These are phyloP conservation scores for Sparidentex hasta DNA, from an alignment of 2,797 vertebrate species.

Conservation along the genomic window DNA sequence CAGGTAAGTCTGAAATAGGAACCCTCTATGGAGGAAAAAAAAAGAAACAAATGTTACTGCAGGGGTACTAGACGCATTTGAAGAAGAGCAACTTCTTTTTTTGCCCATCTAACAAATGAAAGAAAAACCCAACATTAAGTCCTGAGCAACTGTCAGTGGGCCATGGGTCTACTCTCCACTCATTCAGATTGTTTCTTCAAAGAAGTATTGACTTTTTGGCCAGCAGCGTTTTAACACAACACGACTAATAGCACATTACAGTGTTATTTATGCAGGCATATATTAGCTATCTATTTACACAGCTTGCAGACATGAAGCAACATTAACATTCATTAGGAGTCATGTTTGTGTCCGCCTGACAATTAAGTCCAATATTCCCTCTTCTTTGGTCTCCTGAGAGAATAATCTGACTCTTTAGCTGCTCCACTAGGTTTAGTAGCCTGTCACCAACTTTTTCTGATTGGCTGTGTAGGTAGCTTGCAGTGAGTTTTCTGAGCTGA, in stretches of 20 bases:
- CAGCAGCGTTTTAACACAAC: neutral
- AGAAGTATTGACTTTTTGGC: neutral
- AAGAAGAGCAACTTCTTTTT: neutral
- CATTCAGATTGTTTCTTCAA: neutral
- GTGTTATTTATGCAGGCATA: no score
- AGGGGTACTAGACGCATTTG: neutral
- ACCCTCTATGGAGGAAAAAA: constrained; percentile 85
- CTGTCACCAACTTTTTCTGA: neutral
- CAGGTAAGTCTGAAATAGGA: constrained; percentile 75
- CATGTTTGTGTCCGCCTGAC: neutral
- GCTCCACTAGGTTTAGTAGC: neutral
- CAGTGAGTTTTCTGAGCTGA: neutral
- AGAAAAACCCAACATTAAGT: neutral
- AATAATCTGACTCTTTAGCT: neutral
- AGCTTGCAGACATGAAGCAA: neutral
- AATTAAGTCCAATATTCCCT: neutral
- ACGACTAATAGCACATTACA: neutral
- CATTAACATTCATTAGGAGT: neutral
- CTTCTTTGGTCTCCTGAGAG: neutral
- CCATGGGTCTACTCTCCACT: neutral
- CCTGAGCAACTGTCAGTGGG: neutral
- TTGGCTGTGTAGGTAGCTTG: neutral
- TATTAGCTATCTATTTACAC: neutral
- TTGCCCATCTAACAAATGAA: neutral
- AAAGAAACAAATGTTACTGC: neutral